Conservation (phyloP, 2,797 vertebrate species). For the Falco biarmicus region DNA sequence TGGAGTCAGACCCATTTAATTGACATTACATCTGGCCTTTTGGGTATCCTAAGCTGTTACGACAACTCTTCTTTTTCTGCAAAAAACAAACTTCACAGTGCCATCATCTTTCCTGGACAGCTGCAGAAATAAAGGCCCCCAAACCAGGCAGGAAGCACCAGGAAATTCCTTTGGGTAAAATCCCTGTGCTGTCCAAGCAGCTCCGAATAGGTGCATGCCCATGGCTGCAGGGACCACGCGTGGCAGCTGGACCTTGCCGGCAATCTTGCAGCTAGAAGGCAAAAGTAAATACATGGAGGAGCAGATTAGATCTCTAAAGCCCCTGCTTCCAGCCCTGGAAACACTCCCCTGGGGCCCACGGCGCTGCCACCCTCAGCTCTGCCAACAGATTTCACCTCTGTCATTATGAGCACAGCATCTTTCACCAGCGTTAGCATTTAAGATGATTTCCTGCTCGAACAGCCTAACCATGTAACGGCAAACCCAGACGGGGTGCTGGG, state of each 20-base stretch:
- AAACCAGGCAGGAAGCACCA: not conserved
- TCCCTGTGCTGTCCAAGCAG: not conserved
- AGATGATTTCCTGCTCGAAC: not conserved
- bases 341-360: rapidly evolving
- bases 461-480: not conserved
- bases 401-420: rapidly evolving
- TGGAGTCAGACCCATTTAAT: not conserved
- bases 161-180: not conserved
- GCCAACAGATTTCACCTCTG: not conserved
- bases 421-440: not conserved
- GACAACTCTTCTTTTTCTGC: not conserved
- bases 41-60: not conserved
- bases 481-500: not conserved
- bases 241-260: rapidly evolving
- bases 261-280: not conserved
- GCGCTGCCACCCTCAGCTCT: not conserved
- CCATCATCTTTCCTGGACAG: not conserved
- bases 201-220: not conserved
- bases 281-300: not conserved
- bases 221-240: rapidly evolving
- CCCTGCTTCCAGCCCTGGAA: not conserved
- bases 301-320: not conserved
- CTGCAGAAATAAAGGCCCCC: not conserved
- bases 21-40: not conserved
- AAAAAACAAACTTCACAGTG: not conserved